Evolutionary conservation across 37 sponge, comb jelly and placozoan genomes (phyloP).

Genomic region (Haliclona indistincta): DNA sequence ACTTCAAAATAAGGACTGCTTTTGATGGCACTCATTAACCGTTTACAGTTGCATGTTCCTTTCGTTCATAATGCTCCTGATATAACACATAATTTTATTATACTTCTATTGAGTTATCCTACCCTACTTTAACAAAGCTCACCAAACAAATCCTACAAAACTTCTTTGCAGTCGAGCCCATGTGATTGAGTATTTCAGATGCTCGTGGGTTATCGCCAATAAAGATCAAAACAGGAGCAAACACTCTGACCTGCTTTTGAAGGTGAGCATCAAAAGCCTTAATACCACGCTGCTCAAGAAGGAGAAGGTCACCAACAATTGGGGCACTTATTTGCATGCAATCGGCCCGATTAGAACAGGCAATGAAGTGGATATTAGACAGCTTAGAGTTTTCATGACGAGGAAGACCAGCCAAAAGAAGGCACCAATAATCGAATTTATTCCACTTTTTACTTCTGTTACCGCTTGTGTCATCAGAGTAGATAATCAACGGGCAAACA

Average conservation of each 20-base stretch:
- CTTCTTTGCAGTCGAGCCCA: slow-evolving; percentile 26
- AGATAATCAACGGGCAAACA: slow-evolving; percentile 33
- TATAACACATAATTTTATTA: no score
- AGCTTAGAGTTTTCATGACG: slow-evolving; percentile 13
- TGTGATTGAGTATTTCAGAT: slow-evolving; percentile 34
- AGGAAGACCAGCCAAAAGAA: slow-evolving; percentile 42
- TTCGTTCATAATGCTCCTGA: no score
- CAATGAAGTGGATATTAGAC: slow-evolving; percentile 40
- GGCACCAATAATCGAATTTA: slow-evolving; percentile 50
- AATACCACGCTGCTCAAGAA: slow-evolving; percentile 25
- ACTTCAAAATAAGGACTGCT: no score
- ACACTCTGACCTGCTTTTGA: slow-evolving; percentile 12
- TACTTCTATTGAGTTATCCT: no score
- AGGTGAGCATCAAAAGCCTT: slow-evolving; percentile 17
- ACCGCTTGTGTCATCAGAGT: slow-evolving; percentile 62
- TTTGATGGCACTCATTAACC: no score
- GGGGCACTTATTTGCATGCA: slow-evolving; percentile 21
- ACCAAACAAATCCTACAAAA: slow-evolving; percentile 51
- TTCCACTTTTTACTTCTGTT: slow-evolving; percentile 55
- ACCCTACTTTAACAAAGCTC: no score
- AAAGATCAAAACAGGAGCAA: slow-evolving; percentile 31
- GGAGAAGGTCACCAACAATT: slow-evolving; percentile 10
- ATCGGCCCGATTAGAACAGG: slow-evolving; percentile 14
- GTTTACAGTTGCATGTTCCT: no score
- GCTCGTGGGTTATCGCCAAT: slow-evolving; percentile 39